phyloP scores from a whole-genome alignment of 1,140 invertebrate species.

The Pissodes strobi region DNA sequence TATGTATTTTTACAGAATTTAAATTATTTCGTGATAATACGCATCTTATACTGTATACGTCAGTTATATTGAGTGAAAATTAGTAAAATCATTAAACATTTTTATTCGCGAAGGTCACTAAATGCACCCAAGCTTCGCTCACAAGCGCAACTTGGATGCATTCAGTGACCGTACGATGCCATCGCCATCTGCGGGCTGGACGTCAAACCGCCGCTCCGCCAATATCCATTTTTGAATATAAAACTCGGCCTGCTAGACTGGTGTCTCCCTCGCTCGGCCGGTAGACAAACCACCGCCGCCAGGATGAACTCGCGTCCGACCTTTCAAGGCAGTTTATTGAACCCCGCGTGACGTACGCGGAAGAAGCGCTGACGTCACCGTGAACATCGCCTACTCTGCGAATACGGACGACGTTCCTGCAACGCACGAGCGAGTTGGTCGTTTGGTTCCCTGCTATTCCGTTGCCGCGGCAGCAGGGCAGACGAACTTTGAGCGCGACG shows the following conservation, averaged over 20 bases:
- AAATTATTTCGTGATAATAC: no score
- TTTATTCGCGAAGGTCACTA: no score
- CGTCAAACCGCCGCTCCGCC: background rate
- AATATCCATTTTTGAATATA: background rate
- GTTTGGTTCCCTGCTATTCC: conserved; percentile 15
- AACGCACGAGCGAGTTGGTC: conserved; percentile 14
- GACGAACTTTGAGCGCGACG: conserved; percentile 9
- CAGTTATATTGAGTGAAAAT: no score
- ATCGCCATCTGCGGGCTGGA: background rate
- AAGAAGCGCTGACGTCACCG: conserved; percentile 52
- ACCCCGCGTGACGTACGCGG: conserved; percentile 52
- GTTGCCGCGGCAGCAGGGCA: conserved; percentile 13
- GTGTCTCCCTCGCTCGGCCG: conserved; percentile 37
- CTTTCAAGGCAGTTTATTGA: conserved; percentile 56
- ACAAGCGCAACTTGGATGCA: no score
- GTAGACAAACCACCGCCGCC: conserved; percentile 39
- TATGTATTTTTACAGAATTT: no score
- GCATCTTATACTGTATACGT: no score
- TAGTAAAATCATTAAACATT: no score
- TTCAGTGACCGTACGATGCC: no score
- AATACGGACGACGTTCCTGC: conserved; percentile 35
- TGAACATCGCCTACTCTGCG: conserved; percentile 43
- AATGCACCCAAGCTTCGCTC: no score
- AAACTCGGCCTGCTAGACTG: background rate
- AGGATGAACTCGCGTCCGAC: conserved; percentile 44